Conservation (phyloP, 2,113 vertebrate genomes). For the Zootoca vivipara region DNA sequence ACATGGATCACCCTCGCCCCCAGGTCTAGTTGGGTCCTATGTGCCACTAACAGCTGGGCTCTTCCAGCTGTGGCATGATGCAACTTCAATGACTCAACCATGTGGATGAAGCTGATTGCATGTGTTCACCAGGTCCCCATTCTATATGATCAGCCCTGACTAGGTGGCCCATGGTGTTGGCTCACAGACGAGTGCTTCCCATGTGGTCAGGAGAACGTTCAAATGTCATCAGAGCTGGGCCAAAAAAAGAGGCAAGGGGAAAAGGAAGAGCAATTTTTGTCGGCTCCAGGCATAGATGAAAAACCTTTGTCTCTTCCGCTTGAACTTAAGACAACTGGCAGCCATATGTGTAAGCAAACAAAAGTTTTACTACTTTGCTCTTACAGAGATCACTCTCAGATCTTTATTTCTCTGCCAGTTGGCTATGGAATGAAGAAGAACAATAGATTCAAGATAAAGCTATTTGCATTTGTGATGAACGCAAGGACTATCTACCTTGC, state of each 20-base stretch:
- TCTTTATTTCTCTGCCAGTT: constrained; percentile 80
- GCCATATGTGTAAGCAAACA: constrained; percentile 51
- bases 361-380: constrained; percentile 68
- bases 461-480: constrained; percentile 88
- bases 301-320: neutral
- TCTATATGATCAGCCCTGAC: neutral
- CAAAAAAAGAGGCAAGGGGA: neutral
- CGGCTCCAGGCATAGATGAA: neutral
- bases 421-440: constrained; percentile 74
- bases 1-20: too few relatives aligned
- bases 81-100: neutral
- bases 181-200: neutral
- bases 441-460: constrained; percentile 83
- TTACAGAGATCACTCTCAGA: constrained; percentile 58
- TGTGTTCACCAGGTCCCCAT: neutral
- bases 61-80: too few relatives aligned
- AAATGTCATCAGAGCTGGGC: neutral
- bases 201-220: neutral
- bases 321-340: constrained; percentile 41
- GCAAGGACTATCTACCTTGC: constrained; percentile 85
- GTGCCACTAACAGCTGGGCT: too few relatives aligned
- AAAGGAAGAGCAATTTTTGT: neutral
- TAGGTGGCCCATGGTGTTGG: neutral
- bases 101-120: neutral
- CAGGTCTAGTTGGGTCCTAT: too few relatives aligned